Conservation (phyloP, 2,797 vertebrate genomes). For the Tamandua tetradactyla region DNA sequence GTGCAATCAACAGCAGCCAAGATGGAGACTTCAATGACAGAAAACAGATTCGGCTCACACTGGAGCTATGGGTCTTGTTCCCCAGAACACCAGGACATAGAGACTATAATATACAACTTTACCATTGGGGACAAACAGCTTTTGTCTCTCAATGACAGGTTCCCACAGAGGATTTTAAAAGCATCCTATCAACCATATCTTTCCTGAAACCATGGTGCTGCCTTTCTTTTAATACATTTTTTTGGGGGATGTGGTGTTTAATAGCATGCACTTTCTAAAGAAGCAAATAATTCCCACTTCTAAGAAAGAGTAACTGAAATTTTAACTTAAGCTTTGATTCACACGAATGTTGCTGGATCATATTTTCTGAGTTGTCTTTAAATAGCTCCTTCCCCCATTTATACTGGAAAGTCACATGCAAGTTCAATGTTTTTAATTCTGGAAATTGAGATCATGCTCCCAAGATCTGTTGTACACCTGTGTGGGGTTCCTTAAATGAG, state of each 20-base stretch:
- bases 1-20: not conserved
- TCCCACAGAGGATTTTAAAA: not conserved
- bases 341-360: not conserved
- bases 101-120: not conserved
- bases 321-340: not conserved
- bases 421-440: not conserved
- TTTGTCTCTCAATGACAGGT: not conserved
- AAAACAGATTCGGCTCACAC: not conserved
- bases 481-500: not conserved
- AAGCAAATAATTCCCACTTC: not conserved
- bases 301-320: not conserved
- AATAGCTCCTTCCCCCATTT: not conserved
- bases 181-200: not conserved
- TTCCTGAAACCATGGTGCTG: not conserved
- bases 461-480: not conserved
- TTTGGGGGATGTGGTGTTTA: not conserved
- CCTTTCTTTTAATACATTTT: not conserved
- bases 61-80: not conserved
- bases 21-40: not conserved
- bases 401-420: not conserved
- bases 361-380: conserved; percentile 10
- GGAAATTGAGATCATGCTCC: not conserved
- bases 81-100: not conserved
- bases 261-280: not conserved
- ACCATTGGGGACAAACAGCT: not conserved